A percentile compares a stretch with the other conserved stretches of the same genome.
Conservation (phyloP, 2,113 vertebrate genomes). For the Ceyx cyanopectus region DNA sequence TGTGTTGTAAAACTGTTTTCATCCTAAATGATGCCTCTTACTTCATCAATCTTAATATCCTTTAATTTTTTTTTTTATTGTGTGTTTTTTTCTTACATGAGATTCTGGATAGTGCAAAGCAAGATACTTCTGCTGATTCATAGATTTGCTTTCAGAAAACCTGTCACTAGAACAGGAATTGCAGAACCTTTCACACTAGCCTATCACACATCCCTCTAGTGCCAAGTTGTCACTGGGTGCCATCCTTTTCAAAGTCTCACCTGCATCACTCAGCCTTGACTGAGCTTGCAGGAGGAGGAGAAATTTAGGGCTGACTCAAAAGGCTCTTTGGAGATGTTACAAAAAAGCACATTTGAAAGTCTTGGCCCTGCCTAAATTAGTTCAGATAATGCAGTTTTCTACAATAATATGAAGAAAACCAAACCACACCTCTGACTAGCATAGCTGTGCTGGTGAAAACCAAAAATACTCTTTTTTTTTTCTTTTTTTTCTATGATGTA, state of each 20-base stretch:
- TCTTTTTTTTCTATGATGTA: background rate
- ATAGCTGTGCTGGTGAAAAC: background rate
- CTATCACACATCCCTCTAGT: background rate
- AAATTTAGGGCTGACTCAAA: background rate
- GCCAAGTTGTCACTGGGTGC: background rate
- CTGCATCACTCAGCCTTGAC: background rate
- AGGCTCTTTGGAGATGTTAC: background rate
- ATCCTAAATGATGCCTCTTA: background rate
- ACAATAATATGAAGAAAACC: background rate
- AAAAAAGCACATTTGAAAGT: background rate
- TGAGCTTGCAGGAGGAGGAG: background rate
- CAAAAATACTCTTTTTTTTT: background rate
- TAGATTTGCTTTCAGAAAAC: background rate
- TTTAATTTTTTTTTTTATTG: background rate
- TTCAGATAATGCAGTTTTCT: background rate
- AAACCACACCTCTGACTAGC: background rate
- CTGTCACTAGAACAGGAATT: background rate
- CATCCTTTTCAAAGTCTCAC: background rate
- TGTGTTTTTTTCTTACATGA: background rate
- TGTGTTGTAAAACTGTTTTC: background rate
- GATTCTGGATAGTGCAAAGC: background rate
- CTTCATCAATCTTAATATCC: background rate
- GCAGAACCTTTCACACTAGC: background rate
- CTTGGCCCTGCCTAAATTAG: background rate
- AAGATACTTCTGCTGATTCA: background rate